Conservation (phyloP, 2,797 vertebrate genomes). For the Cygnus olor region DNA sequence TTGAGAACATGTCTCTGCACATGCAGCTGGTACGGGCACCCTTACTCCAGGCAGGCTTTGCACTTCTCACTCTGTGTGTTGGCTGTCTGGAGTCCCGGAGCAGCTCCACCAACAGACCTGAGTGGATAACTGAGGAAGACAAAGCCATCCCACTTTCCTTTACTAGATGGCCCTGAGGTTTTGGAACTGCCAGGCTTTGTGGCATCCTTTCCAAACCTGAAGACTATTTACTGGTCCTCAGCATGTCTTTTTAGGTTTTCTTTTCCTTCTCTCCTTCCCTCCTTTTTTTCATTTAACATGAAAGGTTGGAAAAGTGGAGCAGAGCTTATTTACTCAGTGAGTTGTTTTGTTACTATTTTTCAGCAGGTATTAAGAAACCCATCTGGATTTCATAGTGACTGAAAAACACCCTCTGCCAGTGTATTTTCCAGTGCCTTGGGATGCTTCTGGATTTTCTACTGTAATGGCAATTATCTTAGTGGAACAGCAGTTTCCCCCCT, state of each 20-base stretch:
- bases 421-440: not conserved
- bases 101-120: not conserved
- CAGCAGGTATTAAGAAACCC: not conserved
- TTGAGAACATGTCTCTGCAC: not conserved
- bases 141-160: not conserved
- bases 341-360: not conserved
- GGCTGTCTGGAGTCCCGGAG: not conserved
- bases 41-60: not conserved
- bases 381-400: not conserved
- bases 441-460: slow-evolving; percentile 21
- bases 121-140: not conserved
- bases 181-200: not conserved
- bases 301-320: not conserved
- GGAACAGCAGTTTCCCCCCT: slow-evolving; percentile 55
- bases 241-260: not conserved
- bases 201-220: not conserved
- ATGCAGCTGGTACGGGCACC: not conserved
- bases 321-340: not conserved
- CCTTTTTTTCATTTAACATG: not conserved
- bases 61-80: not conserved
- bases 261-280: too few species aligned
- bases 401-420: not conserved
- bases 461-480: slow-evolving; percentile 68
- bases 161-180: not conserved
- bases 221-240: not conserved